phyloP scores from a whole-genome alignment of 2,888 invertebrate genomes.

The Cryptophagus acutangulus region DNA sequence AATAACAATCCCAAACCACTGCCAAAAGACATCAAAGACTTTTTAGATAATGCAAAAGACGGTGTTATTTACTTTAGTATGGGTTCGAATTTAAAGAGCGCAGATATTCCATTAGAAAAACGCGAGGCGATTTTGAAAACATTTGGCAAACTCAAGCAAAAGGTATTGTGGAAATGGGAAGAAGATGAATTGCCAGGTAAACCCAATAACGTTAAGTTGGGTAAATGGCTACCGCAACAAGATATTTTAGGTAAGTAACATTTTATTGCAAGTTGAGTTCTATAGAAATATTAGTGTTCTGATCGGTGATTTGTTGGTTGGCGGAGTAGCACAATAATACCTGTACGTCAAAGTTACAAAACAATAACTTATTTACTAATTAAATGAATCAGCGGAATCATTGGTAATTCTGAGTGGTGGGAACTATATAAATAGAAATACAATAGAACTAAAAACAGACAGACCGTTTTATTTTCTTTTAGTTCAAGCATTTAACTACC shows the following conservation, averaged over 20 bases:
- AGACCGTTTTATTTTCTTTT: no score
- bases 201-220: conserved; percentile 43
- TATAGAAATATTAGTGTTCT: no score
- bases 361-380: no score
- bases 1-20: conserved; percentile 30
- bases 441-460: no score
- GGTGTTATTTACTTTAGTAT: conserved; percentile 58
- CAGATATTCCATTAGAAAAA: conserved; percentile 52
- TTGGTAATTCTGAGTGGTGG: no score
- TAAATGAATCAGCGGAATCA: no score
- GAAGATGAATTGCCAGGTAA: conserved; percentile 40
- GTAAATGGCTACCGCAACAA: conserved; percentile 34
- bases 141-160: conserved; percentile 56
- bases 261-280: no score
- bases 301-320: no score
- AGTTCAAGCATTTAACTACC: no score
- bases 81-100: conserved; percentile 55
- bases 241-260: conserved; percentile 31
- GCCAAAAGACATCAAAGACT: conserved; percentile 48
- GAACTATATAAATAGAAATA: no score
- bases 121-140: conserved; percentile 53
- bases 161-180: conserved; percentile 67
- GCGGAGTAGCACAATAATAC: no score
- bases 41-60: conserved; percentile 50
- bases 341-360: no score